A percentile compares a stretch with the other conserved stretches of the same genome.
Conservation (phyloP, 2,113 vertebrate species). For the Laticauda colubrina region DNA sequence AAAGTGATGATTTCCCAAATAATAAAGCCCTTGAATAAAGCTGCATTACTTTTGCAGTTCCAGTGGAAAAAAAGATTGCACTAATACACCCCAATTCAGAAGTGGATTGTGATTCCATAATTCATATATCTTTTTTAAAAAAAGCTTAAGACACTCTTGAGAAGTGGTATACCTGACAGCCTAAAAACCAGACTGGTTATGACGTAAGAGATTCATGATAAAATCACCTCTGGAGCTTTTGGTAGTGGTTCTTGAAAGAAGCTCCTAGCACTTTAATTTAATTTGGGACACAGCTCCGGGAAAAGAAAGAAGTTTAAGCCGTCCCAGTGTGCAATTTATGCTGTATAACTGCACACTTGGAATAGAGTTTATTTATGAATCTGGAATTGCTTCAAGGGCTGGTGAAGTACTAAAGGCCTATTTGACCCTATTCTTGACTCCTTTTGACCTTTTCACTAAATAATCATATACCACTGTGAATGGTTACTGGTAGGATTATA, state of each 20-base stretch:
- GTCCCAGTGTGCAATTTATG: neutral
- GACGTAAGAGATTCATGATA: neutral
- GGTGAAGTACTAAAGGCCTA: neutral
- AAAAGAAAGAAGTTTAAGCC: neutral
- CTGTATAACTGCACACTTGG: neutral
- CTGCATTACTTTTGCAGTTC: neutral
- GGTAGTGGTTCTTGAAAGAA: neutral
- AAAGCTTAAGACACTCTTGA: neutral
- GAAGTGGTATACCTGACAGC: neutral
- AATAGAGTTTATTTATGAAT: neutral
- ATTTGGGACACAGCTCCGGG: neutral
- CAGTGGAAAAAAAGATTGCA: neutral
- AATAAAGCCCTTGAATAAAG: neutral
- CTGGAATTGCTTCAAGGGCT: neutral
- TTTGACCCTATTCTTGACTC: neutral
- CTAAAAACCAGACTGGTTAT: neutral
- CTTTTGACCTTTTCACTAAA: neutral
- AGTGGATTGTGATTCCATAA: neutral
- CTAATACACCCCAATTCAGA: neutral
- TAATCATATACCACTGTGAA: neutral
- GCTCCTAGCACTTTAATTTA: neutral
- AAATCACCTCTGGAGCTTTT: neutral
- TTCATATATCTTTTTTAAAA: neutral
- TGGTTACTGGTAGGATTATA: neutral
- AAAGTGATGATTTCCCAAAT: neutral